Evolutionary conservation across 2,113 vertebrate genomes (phyloP), one percentile per base, ranked within the genome.

Genomic region (Lycocorax pyrrhopterus): DNA sequence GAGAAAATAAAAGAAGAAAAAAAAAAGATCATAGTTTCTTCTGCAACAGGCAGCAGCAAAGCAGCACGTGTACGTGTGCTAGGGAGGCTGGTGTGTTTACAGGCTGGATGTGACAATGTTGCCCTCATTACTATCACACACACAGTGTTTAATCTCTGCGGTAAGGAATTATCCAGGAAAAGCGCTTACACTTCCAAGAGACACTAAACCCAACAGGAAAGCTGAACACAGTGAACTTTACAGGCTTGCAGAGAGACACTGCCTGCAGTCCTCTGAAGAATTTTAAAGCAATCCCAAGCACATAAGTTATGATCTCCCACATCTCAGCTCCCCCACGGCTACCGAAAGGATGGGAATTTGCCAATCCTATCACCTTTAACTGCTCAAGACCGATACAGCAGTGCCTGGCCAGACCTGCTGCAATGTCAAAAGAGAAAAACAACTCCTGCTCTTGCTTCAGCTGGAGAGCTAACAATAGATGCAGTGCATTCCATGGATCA

Each of bases 401-500:
- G 79, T 15, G 43, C 78, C 94, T 68, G 78, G 74, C 55, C 49
- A 92, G 82, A 80, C 27, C 80, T 56, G 79, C 87, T 71, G 56
- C 83, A 87, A 66, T 17, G 63, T 66, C 79, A 64, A 44, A 82
- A 92, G 58, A 79, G 92, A 96, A 94, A 96, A 95, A 94, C 92
- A 96, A 87, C 82, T 69, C 78, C 84, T 82, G 90, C 78, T 87
- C 90, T 55, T 85, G 94, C 92, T 93, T 85, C 92, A 90, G 75
- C 92, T 74, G 82, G 75, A 86, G 72, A 88, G 67, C 90, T 88
- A 94, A 96, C 95, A 96, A 95, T 93, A 93, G 90, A 91, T 82
- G 90, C 51, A 44, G 85, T 35, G 75, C 90, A 96, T 96, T 96
- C 95, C 95, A 88, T 0, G 0, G 67, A 79, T 92, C 95, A 95